Base-by-base conservation (phyloP, 2,113 vertebrate species). In the Lanius collurio region DNA sequence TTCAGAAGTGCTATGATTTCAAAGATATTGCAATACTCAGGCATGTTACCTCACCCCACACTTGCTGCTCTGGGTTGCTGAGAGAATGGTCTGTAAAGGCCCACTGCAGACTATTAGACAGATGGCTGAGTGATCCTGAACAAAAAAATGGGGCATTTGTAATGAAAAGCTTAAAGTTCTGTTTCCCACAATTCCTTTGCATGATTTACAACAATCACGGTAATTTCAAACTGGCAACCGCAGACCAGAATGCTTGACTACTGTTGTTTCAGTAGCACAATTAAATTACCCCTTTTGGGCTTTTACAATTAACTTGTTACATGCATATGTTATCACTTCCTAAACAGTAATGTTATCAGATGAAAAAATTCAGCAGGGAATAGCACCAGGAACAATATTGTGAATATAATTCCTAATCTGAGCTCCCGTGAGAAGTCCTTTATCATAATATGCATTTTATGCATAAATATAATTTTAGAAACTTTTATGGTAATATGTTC, bases 291-390 rank as follows among this genome's bases (percentile, higher is more conserved):
- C 59, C 63, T 59, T 93, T 73, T 21, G 35, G 64, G 63, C 63
- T 91, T 86, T 77, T 74, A 75, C 57, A 86, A 90, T 94, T 91
- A 85, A 83, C 70, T 95, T 93, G 56, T 92, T 92, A 94, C 67
- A 93, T 67, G 71, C 68, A 46, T 81, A 77, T 70, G 60, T 83
- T 96, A 94, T 68, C 90, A 93, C 76, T 92, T 96, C 88, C 88
- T 89, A 77, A 93, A 77, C 9, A 78, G 76, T 44, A 90, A 37
- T 56, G 89, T 50, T 80, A 86, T 44, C 60, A 88, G 64, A 93
- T 15, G 33, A 60, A 95, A 37, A 88, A 93, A 92, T 80, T 88
- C 85, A 92, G 39, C 55, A 75, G 85, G 62, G 57, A 95, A 89
- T 30, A 93, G 15, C 28, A 79, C 49, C n/a, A 80, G 62, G 30